Conservation (phyloP, 2,113 vertebrate genomes). For the Prunella fulvescens region DNA sequence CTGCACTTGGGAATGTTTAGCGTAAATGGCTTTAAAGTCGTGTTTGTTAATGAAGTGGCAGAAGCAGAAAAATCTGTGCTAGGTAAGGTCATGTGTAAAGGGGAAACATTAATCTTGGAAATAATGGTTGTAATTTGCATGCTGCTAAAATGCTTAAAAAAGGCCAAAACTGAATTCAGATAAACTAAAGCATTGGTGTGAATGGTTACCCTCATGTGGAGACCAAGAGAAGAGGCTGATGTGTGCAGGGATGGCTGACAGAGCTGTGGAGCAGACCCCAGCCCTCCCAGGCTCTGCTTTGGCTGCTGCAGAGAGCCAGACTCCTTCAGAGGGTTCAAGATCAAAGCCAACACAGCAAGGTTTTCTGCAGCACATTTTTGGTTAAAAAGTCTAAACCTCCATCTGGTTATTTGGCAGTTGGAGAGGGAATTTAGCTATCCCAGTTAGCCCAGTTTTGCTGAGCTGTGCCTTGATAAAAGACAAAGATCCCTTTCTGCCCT, state of each 20-base stretch:
- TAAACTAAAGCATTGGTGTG: neutral
- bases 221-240: fast-evolving
- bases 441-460: neutral
- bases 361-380: neutral
- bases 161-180: neutral
- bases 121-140: neutral
- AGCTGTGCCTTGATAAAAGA: neutral
- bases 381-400: neutral
- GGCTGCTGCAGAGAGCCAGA: neutral
- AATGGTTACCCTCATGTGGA: neutral
- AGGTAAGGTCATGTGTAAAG: neutral
- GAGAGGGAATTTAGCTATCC: neutral
- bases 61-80: neutral
- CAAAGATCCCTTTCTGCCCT: neutral
- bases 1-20: neutral
- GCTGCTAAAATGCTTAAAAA: neutral
- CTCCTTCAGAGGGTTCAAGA: neutral
- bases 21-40: neutral
- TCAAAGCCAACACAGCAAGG: fast-evolving
- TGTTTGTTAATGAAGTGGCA: neutral
- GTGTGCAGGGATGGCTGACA: fast-evolving
- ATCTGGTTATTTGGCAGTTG: neutral
- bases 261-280: neutral
- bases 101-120: neutral
- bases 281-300: neutral